A percentile compares a stretch with the other conserved stretches of the same genome.
These are phyloP conservation scores for Pluvianellus socialis DNA, from an alignment of 2,113 vertebrate species.

Conservation along the genomic window DNA sequence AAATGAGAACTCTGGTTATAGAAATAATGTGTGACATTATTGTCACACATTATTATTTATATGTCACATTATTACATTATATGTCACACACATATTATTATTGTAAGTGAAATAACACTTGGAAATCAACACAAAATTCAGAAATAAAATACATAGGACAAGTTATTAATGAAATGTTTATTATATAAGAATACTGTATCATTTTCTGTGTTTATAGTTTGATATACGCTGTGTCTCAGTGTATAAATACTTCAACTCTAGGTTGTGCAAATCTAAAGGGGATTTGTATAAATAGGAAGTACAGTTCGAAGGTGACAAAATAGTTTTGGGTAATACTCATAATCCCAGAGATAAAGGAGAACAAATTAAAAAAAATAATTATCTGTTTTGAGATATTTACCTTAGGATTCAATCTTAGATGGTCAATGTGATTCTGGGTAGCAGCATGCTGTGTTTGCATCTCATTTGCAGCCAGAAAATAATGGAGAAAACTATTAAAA, in stretches of 20 bases:
- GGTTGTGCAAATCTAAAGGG: not conserved
- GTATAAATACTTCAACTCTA: not conserved
- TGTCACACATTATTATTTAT: too few relatives aligned
- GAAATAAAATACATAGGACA: not conserved
- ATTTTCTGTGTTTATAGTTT: not conserved
- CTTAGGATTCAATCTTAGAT: conserved; percentile 65
- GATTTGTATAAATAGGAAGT: not conserved
- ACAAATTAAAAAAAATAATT: not conserved
- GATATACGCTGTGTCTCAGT: not conserved
- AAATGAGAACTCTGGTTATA: not conserved
- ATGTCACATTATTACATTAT: too few relatives aligned
- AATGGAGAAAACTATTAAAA: not conserved
- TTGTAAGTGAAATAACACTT: too few relatives aligned
- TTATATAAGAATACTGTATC: not conserved
- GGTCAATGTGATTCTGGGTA: conserved; percentile 68
- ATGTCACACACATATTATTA: too few relatives aligned
- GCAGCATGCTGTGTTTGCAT: conserved; percentile 70
- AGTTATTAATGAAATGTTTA: not conserved
- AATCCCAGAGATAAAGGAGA: not conserved
- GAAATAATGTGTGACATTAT: not conserved
- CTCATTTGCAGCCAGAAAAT: conserved; percentile 54
- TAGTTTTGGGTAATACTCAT: not conserved
- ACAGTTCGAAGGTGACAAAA: not conserved
- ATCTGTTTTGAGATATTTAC: conserved; percentile 21
- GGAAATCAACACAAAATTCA: not conserved